phyloP scores from a whole-genome alignment of 2,113 vertebrate genomes.

The Nibea coibor region DNA sequence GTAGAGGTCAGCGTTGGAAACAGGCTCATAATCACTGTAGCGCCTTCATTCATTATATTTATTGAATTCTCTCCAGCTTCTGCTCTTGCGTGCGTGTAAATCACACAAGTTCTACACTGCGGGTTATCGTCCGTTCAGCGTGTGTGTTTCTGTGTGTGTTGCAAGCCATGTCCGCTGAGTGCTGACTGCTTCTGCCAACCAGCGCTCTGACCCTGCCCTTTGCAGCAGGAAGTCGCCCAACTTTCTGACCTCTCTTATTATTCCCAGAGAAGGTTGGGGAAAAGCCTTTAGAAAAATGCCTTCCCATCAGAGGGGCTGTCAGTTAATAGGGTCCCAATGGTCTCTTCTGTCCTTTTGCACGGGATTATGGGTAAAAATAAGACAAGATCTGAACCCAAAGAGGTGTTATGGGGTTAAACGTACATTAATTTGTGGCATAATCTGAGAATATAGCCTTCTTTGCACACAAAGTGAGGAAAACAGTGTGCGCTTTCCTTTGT shows the following conservation, averaged over 20 bases:
- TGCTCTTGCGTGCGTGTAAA: constrained; percentile 66
- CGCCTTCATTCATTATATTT: constrained; percentile 72
- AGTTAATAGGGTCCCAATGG: constrained; percentile 59
- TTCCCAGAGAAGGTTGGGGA: constrained; percentile 58
- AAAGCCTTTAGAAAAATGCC: constrained; percentile 58
- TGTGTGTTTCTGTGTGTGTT: constrained; percentile 32
- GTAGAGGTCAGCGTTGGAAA: constrained; percentile 65
- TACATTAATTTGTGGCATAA: constrained; percentile 45
- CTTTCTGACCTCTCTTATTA: constrained; percentile 73
- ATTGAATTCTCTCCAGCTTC: constrained; percentile 67
- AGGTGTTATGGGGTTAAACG: constrained; percentile 57
- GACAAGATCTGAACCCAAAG: constrained; percentile 29
- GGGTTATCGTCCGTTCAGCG: not conserved
- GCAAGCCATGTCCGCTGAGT: constrained; percentile 57
- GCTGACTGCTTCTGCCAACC: constrained; percentile 67
- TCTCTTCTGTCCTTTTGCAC: constrained; percentile 28
- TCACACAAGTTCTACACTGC: constrained; percentile 44
- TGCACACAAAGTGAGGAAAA: constrained; percentile 54
- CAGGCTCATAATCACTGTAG: constrained; percentile 72
- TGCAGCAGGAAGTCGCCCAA: constrained; percentile 71
- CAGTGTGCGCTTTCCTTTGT: constrained; percentile 68
- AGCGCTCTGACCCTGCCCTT: constrained; percentile 66
- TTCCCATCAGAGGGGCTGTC: constrained; percentile 64
- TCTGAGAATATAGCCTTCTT: constrained; percentile 37
- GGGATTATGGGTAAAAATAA: constrained; percentile 64